Percentiles rank a stretch among this genome's conserved stretches.
These are phyloP conservation scores for Lophura nycthemera DNA, from an alignment of 2,113 vertebrate genomes.

Conservation along the genomic window DNA sequence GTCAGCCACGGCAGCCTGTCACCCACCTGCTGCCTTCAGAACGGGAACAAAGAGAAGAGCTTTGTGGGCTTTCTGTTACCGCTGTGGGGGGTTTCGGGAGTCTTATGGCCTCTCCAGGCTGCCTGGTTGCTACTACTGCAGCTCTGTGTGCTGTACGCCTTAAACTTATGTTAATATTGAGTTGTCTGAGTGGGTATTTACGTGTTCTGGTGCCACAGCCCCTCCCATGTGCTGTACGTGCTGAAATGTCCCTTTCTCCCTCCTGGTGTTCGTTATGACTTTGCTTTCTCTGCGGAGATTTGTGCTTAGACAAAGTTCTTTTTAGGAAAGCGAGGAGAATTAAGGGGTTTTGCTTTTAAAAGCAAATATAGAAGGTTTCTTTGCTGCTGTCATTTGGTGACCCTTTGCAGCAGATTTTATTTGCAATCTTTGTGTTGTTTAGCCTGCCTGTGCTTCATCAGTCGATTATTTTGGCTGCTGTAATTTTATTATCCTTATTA, in stretches of 20 bases:
- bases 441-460: neutral
- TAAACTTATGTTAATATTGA: neutral
- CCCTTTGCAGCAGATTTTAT: neutral
- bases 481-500: conserved; percentile 45
- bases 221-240: neutral
- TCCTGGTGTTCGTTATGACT: neutral
- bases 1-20: neutral
- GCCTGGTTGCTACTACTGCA: neutral
- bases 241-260: neutral
- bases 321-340: neutral
- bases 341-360: neutral
- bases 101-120: neutral
- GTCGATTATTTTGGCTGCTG: conserved; percentile 18
- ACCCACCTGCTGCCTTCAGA: neutral
- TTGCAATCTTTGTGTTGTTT: neutral
- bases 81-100: neutral
- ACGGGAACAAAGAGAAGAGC: neutral
- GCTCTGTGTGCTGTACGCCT: neutral
- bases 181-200: neutral
- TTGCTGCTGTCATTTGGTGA: neutral
- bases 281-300: neutral
- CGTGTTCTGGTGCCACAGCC: neutral
- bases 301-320: neutral
- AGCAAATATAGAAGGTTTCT: neutral
- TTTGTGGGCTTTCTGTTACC: neutral